Base-by-base conservation (phyloP, 2,888 invertebrate species). In the Pachymerium ferrugineum region DNA sequence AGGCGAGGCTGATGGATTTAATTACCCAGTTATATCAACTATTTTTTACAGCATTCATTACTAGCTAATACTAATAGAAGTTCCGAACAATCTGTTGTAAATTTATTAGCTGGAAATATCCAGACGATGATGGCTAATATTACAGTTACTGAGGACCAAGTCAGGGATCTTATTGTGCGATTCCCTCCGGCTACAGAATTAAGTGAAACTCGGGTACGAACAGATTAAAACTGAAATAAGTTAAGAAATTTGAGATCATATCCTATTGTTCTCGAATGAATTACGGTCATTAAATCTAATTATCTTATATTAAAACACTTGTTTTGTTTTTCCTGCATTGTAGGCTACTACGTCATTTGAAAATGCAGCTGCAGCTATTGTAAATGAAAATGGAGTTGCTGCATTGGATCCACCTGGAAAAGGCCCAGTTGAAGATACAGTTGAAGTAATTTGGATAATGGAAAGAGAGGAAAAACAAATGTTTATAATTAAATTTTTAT, bases 161-260 rank as follows among this genome's bases (percentile, higher is more conserved):
- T 81, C 16, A 73, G 76, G 22, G 77, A 77, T 19, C 80, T 79
- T 74, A 74, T 80, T 14, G 77, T 78, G n/a, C 75, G 77, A 2
- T 30, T 31, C n/a, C 31, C 69, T 3, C 8, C 3, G 30, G 19
- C n/a, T 5, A 29, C 14, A 5, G 25, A 25, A 22, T 3, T 28
- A 14, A 54, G 6, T 54, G 54, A 54, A 54, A 54, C 22, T 4
- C 10, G 5, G 25, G 54, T 54, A 54, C 6, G 33, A n/a, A 12
- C 38, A 38, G 38, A 38, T n/a, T n/a, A n/a, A n/a, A n/a, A n/a
- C n/a, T n/a, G n/a, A n/a, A n/a, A n/a, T n/a, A n/a, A n/a, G n/a
- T n/a, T n/a, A n/a, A n/a, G n/a, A n/a, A n/a, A n/a, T n/a, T n/a
- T n/a, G n/a, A n/a, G n/a, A n/a, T n/a, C n/a, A n/a, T n/a, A n/a